Conservation (phyloP, 2,888 invertebrate species). For the Palloptera scutellata region DNA sequence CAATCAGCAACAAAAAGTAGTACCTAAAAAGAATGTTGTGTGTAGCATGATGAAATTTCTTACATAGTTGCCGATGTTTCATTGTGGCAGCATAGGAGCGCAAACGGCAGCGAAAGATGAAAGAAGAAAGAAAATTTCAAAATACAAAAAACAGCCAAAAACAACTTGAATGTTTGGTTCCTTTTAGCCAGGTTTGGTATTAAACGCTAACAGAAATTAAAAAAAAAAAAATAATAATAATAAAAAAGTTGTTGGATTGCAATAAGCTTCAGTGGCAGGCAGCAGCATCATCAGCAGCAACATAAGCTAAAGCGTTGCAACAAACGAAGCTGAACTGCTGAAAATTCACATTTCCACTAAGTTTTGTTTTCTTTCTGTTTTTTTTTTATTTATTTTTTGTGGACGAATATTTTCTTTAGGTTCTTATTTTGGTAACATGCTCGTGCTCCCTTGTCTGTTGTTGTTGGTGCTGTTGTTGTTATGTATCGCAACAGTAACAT, state of each 20-base stretch:
- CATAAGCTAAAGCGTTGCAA: conserved; percentile 41
- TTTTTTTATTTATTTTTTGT: conserved; percentile 6
- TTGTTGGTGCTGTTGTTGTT: conserved; percentile 36
- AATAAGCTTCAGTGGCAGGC: conserved; percentile 16
- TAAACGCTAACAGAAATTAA: conserved; percentile 1
- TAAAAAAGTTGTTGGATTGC: conserved; percentile 36
- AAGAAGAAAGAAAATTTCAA: conserved; percentile 7
- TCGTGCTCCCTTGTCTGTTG: conserved; percentile 17
- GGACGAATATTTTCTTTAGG: conserved; percentile 12
- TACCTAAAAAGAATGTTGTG: background rate
- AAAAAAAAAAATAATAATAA: conserved; percentile 27
- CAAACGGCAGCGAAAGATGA: background rate
- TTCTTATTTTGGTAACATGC: conserved; percentile 15
- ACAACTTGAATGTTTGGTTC: background rate
- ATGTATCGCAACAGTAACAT: conserved; percentile 44
- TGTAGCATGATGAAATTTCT: conserved; percentile 3
- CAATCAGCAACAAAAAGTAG: too few species aligned
- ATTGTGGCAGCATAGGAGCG: background rate
- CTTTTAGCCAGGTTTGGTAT: background rate
- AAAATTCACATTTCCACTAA: conserved; percentile 4
- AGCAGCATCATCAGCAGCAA: conserved; percentile 27
- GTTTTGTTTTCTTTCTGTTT: background rate
- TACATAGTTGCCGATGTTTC: background rate
- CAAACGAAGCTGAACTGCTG: conserved; percentile 56
- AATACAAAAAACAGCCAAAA: background rate